A percentile compares a stretch with the other conserved stretches of the same genome.
Conservation (phyloP, 2,888 invertebrate species). For the Caenorhabditis wallacei region DNA sequence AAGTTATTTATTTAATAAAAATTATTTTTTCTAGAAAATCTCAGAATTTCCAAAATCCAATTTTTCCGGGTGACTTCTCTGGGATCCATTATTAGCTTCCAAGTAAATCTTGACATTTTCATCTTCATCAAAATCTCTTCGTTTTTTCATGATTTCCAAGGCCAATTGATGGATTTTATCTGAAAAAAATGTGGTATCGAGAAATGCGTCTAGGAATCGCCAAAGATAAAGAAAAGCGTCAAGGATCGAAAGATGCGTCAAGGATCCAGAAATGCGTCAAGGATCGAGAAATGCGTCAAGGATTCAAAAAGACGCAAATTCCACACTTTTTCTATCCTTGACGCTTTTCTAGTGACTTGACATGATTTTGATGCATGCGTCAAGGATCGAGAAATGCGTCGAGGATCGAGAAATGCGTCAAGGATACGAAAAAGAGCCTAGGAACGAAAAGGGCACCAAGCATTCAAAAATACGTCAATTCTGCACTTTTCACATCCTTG, state of each 20-base stretch:
- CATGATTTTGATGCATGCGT: too few species aligned
- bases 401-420: neutral
- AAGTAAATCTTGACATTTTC: slow-evolving; percentile 44
- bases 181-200: slow-evolving; percentile 8
- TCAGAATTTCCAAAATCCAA: neutral
- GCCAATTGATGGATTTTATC: slow-evolving; percentile 20
- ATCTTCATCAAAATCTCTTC: slow-evolving; percentile 1
- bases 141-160: slow-evolving; percentile 15
- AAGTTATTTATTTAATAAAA: slow-evolving; percentile 6
- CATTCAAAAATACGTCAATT: neutral
- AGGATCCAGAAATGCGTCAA: slow-evolving; percentile 1
- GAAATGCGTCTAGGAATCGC: neutral
- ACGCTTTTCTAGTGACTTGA: too few species aligned
- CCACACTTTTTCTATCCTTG: neutral
- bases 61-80: slow-evolving; percentile 24
- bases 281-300: neutral
- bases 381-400: neutral
- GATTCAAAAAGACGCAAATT: neutral
- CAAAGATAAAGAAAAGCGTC: neutral
- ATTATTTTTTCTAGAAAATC: neutral
- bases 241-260: neutral
- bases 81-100: slow-evolving; percentile 20
- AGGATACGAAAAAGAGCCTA: neutral
- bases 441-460: neutral
- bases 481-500: neutral